phyloP scores from a whole-genome alignment of 2,888 invertebrate genomes.

The Parelbella ahira region DNA sequence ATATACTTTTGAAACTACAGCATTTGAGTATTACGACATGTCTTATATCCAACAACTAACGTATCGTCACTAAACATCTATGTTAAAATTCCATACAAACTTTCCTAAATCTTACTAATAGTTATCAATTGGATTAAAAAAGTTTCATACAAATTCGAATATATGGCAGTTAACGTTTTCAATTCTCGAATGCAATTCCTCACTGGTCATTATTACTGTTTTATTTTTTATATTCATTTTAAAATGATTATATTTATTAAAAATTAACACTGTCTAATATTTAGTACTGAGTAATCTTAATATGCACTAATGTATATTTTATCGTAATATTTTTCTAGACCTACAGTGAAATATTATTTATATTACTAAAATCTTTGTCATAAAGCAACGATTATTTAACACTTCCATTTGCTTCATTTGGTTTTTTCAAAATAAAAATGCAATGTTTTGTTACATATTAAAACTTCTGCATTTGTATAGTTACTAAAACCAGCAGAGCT shows the following conservation, averaged over 20 bases:
- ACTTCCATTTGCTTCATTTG: no score
- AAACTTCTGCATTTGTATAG: no score
- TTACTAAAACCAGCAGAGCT: no score
- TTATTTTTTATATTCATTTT: slow-evolving; percentile 18
- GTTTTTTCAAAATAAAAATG: no score
- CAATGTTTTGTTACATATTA: no score
- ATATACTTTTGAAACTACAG: slow-evolving; percentile 13
- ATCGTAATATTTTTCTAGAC: slow-evolving; percentile 41
- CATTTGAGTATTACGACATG: slow-evolving; percentile 7
- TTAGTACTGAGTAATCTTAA: slow-evolving; percentile 29
- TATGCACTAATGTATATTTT: slow-evolving; percentile 56
- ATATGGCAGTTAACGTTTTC: slow-evolving; percentile 62
- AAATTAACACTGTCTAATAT: slow-evolving; percentile 27
- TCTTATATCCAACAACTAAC: slow-evolving; percentile 13
- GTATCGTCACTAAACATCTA: slow-evolving; percentile 27
- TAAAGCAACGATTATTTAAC: no score
- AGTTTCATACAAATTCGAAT: slow-evolving; percentile 63
- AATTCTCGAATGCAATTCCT: slow-evolving; percentile 30
- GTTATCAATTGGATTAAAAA: slow-evolving; percentile 40
- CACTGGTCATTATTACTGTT: slow-evolving; percentile 27
- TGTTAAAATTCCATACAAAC: slow-evolving; percentile 38
- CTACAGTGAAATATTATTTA: slow-evolving; percentile 22
- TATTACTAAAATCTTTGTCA: no score
- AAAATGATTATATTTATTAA: slow-evolving; percentile 30
- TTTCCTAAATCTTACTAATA: slow-evolving; percentile 31